Evolutionary conservation across 35 echinoderm and acorn worm genomes (phyloP), one percentile per base, ranked within the genome.

Genomic region (Holothuria glaberrima): DNA sequence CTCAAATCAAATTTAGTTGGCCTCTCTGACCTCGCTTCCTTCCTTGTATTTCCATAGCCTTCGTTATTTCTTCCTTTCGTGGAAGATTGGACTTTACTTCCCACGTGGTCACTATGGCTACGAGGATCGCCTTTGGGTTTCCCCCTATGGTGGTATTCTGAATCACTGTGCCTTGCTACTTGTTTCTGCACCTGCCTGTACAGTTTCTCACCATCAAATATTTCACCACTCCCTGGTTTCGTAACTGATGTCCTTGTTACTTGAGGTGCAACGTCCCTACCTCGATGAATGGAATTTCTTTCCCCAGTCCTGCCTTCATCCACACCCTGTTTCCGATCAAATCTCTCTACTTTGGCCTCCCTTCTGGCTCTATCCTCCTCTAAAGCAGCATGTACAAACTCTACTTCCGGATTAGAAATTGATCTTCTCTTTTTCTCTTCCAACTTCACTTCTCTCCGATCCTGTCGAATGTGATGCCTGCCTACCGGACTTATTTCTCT

Each of bases 1-100:
- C 33, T 84, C 80, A 84, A 84, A 61, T 63, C 80, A 61, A 28
- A 25, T 61, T 28, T 22, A 61, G 31, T 17, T 84, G 80, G 58
- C 80, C 80, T 61, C 21, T 31, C 54, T 36, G 56, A 84, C 80
- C 80, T 63, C 30, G 25, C 32, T 84, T 84, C 80, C 80, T 84
- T 84, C 80, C 80, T 64, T 48, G 33, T 48, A 57, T 59, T 48
- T 28, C 31, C 59, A 84, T 59, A 6, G 10, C 30, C 28, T 59
- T 20, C n/a, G 52, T 84, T 32, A 84, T 58, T 61, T 63, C 57
- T 84, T 61, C 54, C 80, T 84, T 30, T 84, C 48, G 30, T 25
- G 19, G 27, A 31, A 29, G 24, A 12, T 21, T 61, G 52, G 34
- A 21, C n/a, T 22, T 84, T 7, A 36, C 26, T 61, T 19, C 22